Percentiles rank a stretch among this genome's conserved stretches.
Conservation (phyloP, 2,113 vertebrate genomes). For the Bostrychus sinensis region DNA sequence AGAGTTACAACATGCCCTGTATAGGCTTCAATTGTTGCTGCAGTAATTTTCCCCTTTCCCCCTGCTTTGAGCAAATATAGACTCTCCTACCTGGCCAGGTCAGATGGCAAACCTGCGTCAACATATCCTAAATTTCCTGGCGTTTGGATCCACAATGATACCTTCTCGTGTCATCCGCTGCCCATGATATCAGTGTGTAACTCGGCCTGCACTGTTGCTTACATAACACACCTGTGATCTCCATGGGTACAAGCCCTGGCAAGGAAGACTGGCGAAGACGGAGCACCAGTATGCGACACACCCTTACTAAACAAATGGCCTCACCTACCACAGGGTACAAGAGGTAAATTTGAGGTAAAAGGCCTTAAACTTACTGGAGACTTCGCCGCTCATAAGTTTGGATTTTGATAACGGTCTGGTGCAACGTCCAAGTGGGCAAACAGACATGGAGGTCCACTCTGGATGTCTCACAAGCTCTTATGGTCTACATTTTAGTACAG, state of each 20-base stretch:
- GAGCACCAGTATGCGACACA: constrained; percentile 74
- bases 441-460: constrained; percentile 10
- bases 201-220: constrained; percentile 46
- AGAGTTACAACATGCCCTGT: constrained; percentile 15
- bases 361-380: not conserved
- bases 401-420: constrained; percentile 23
- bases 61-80: constrained; percentile 22
- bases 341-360: constrained; percentile 30
- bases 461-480: not conserved
- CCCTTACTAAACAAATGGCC: constrained; percentile 79
- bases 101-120: not conserved
- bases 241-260: constrained; percentile 77
- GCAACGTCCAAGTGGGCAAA: constrained; percentile 51
- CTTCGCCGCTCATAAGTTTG: constrained; percentile 21
- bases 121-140: not conserved
- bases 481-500: constrained; percentile 9
- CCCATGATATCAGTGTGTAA: constrained; percentile 10
- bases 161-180: not conserved
- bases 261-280: constrained; percentile 55
- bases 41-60: constrained; percentile 26
- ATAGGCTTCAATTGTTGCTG: not conserved
- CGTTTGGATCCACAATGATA: not conserved
- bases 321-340: constrained; percentile 45
- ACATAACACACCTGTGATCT: constrained; percentile 76
- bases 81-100: constrained; percentile 1